Evolutionary conservation across 1,140 invertebrate species (phyloP), one percentile per base, ranked within the genome.

Genomic region (Oedothorax gibbosus): DNA sequence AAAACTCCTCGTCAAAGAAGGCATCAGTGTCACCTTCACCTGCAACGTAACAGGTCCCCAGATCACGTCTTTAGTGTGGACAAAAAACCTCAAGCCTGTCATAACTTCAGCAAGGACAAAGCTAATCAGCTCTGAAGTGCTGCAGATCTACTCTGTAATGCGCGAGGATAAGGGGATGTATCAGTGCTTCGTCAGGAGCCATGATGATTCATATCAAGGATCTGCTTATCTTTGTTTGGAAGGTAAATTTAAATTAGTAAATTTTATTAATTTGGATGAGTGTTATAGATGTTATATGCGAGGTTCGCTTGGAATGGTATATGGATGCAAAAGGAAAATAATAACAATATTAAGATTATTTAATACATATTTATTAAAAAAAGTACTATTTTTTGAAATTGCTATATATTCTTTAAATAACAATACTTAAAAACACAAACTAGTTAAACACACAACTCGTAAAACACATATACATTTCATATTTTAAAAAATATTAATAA

Each of bases 121-220:
- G 18, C 60, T 86, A 14, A 81, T 80, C 10, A 86, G 76, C 20
- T 86, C 69, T 5, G 85, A 80, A 66, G 77, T 80, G 5, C 35
- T 91, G 49, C 87, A 88, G 51, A 88, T 91, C 10, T 83, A 86
- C 11, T 86, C 88, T 3, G 88, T 91, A 0, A 86, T 87, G 62
- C 86, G 90, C 18, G 86, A 89, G 64, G 91, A 91, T 85, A 88
- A 88, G 56, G 91, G 90, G n/a, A 91, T 91, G 90, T 91, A 91
- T 85, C 90, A 91, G 82, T 91, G 91, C 85, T 88, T 91, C 57
- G 90, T 90, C 2, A 77, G 87, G 15, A 90, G 89, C 77, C 88
- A 89, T 20, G 85, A 89, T 51, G 87, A 89, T n/a, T 89, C 87
- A 14, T 88, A 88, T 8, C 90, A 91, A 73, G 90, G 88, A 0